phyloP scores from a whole-genome alignment of 2,888 invertebrate genomes.

The Chloromyia formosa region DNA sequence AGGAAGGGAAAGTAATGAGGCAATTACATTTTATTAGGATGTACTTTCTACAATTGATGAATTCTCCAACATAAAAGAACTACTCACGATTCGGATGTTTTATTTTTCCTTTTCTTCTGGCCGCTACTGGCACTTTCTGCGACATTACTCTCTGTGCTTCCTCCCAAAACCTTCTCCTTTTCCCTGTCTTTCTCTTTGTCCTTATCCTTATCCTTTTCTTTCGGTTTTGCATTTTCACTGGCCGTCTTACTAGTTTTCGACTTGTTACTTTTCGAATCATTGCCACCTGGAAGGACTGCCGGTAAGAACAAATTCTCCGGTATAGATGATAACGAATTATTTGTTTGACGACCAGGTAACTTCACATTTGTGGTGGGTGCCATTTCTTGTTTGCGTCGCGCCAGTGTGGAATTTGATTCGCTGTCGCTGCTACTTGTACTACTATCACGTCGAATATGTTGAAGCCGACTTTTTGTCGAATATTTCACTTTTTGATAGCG shows the following conservation, averaged over 20 bases:
- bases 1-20: too few species aligned
- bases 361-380: conserved; percentile 63
- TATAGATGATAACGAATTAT: conserved; percentile 84
- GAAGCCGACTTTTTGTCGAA: too few species aligned
- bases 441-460: not conserved
- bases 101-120: conserved; percentile 65
- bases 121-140: not conserved
- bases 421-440: conserved; percentile 15
- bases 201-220: conserved; percentile 47
- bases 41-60: too few species aligned
- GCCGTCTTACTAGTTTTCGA: conserved; percentile 61
- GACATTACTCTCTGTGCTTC: not conserved
- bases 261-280: conserved; percentile 58
- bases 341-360: conserved; percentile 79
- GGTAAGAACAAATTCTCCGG: conserved; percentile 85
- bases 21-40: too few species aligned
- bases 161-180: conserved; percentile 31
- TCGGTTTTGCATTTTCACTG: conserved; percentile 47
- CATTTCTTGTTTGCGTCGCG: conserved; percentile 53
- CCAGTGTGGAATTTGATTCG: conserved; percentile 30
- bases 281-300: conserved; percentile 53
- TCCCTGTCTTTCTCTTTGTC: conserved; percentile 36
- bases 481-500: conserved; percentile 51
- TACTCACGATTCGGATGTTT: conserved; percentile 75
- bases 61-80: not conserved